These are phyloP conservation scores for Beris morrisii DNA, from an alignment of 2,888 invertebrate genomes.

Conservation along the genomic window DNA sequence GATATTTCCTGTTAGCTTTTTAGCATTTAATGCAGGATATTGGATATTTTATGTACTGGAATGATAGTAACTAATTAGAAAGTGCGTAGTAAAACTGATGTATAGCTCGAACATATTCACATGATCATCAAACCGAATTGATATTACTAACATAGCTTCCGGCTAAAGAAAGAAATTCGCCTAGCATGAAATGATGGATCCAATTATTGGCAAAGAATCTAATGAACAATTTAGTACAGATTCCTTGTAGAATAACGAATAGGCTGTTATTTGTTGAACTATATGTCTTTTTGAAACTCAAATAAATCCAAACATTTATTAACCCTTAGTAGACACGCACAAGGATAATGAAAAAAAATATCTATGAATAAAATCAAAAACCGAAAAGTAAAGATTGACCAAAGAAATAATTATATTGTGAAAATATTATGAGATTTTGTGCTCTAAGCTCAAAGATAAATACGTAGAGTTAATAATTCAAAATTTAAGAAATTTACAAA, in stretches of 20 bases:
- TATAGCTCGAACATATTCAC: conserved; percentile 4
- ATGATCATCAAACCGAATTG: conserved; percentile 28
- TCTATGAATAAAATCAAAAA: conserved; percentile 2
- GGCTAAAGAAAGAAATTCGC: neutral
- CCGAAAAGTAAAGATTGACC: too few species aligned
- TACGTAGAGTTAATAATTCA: too few species aligned
- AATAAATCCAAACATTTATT: neutral
- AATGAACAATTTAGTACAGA: neutral
- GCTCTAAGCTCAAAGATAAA: too few species aligned
- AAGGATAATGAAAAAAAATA: conserved; percentile 7
- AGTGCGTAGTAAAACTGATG: conserved; percentile 32
- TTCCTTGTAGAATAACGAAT: neutral
- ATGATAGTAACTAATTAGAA: conserved; percentile 50
- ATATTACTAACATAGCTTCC: neutral
- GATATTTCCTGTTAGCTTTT: conserved; percentile 93
- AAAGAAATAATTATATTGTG: too few species aligned
- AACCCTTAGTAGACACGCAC: conserved; percentile 26
- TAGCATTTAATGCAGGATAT: conserved; percentile 92
- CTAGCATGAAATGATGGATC: neutral
- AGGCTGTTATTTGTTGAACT: neutral
- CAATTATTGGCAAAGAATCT: neutral
- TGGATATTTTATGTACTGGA: conserved; percentile 91
- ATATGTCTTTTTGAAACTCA: conserved; percentile 12
- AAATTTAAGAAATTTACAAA: too few species aligned
- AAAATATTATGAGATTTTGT: too few species aligned